Percentiles rank a stretch among this genome's conserved stretches.
phyloP scores from a whole-genome alignment of 2,113 vertebrate species.

The Cyanoderma ruficeps region DNA sequence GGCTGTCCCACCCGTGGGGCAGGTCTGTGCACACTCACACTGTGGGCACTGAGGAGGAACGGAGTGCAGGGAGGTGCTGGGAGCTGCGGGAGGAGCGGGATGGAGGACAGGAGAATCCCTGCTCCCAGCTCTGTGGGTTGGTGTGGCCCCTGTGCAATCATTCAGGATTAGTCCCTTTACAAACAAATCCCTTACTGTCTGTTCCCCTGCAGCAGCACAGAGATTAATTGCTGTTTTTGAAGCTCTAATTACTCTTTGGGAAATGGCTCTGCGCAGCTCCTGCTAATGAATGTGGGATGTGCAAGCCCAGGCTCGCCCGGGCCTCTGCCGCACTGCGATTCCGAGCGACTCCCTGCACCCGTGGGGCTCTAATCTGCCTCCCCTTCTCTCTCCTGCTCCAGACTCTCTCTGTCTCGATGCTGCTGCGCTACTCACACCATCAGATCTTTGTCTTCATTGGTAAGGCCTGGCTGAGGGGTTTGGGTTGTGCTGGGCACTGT shows the following conservation, averaged over 20 bases:
- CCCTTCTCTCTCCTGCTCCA: conserved; percentile 27
- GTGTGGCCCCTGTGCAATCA: not conserved
- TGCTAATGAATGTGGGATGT: not conserved
- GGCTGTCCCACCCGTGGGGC: not conserved
- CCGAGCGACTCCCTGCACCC: not conserved
- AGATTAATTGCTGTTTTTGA: conserved; percentile 14
- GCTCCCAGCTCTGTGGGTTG: not conserved
- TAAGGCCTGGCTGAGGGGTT: conserved; percentile 62
- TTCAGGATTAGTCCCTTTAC: not conserved
- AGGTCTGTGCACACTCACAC: not conserved
- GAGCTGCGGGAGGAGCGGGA: not conserved
- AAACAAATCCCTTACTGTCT: not conserved
- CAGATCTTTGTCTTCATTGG: conserved; percentile 99
- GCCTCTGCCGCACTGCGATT: not conserved
- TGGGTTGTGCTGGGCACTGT: not conserved
- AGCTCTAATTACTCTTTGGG: not conserved
- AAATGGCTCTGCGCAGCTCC: not conserved
- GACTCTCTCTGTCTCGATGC: conserved; percentile 97
- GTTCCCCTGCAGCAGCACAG: not conserved
- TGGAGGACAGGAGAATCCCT: not conserved
- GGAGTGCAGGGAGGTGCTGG: fast-evolving
- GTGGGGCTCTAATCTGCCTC: not conserved
- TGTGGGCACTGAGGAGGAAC: not conserved
- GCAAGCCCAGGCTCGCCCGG: not conserved
- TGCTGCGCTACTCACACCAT: conserved; percentile 95